Base-by-base conservation (phyloP, 2,797 vertebrate species). In the Ataeniobius toweri region DNA sequence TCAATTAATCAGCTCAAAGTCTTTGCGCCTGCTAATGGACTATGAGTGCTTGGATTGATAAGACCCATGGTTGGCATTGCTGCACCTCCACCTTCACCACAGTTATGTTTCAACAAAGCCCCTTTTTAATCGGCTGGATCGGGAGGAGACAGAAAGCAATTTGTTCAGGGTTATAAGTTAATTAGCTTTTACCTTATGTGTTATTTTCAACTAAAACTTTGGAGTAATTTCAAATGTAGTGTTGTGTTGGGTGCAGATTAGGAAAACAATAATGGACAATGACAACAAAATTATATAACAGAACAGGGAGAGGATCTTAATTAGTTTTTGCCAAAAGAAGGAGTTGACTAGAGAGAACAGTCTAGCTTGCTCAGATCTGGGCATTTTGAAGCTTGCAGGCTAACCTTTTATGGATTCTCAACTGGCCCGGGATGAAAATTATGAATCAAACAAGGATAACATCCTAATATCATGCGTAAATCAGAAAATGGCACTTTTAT, bases 1-100 rank as follows among this genome's bases (percentile, higher is more conserved):
- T 93, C 91, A 92, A 93, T 93, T 91, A 91, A 90, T 92, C 78
- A 84, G 83, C 89, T 89, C 79, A 84, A 85, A 92, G 91, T 82
- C 88, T 86, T 81, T 76, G 80, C 55, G 59, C 76, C 75, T 73
- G 84, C 84, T 90, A 89, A 91, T 92, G 85, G 80, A 82, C 91
- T 79, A 18, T 75, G 85, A 90, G 89, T 81, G 87, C 80, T 80
- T 53, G 80, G 84, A 85, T 84, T 91, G 91, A 95, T 94, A 91
- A 92, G 83, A 50, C 71, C 73, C 80, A 51, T 85, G 67, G 2
- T 24, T 67, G 84, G 36, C 84, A 81, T 76, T 58, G 71, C 77
- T 86, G 76, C 83, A 84, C 71, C 71, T 53, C 53, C 69, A 61
- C 76, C 76, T 86, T 63, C 28, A 5, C 74, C 74, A 61, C 73